These are phyloP conservation scores for Therioaphis trifolii DNA, from an alignment of 2,888 invertebrate genomes.

Conservation along the genomic window DNA sequence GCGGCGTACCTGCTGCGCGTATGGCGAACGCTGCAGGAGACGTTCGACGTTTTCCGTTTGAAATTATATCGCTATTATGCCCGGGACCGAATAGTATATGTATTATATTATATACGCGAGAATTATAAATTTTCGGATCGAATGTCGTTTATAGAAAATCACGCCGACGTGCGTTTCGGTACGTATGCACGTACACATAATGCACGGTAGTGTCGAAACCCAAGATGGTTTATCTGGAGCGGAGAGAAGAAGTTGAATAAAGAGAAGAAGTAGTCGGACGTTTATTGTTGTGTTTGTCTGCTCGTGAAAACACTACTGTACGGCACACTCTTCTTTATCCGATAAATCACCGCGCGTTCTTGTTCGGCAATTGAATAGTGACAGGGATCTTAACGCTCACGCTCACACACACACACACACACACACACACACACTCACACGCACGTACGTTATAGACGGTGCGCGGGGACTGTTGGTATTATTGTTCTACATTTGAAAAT, in stretches of 20 bases:
- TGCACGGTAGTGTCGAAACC: conserved; percentile 23
- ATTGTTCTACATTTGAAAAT: neutral
- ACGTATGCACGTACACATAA: too few relatives aligned
- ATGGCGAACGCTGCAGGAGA: too few relatives aligned
- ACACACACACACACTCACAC: neutral
- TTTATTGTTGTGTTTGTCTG: conserved; percentile 30
- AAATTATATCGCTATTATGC: too few relatives aligned
- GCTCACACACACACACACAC: too few relatives aligned
- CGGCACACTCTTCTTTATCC: conserved; percentile 10
- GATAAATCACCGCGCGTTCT: neutral
- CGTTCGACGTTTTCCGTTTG: neutral
- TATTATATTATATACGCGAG: conserved; percentile 8
- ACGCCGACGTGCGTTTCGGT: too few relatives aligned
- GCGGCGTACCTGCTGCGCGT: too few relatives aligned
- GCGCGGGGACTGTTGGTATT: neutral
- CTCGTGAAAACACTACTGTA: conserved; percentile 3
- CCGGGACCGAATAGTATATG: too few relatives aligned
- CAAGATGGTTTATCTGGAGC: conserved; percentile 27
- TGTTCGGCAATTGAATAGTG: neutral
- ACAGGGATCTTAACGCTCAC: too few relatives aligned
- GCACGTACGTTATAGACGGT: neutral
- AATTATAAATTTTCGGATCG: neutral
- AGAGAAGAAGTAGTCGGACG: conserved; percentile 34
- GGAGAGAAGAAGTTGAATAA: conserved; percentile 15
- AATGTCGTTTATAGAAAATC: neutral